Evolutionary conservation across 2,888 invertebrate genomes (phyloP), one percentile per base, ranked within the genome.

Genomic region (Lacanobia wlatinum): DNA sequence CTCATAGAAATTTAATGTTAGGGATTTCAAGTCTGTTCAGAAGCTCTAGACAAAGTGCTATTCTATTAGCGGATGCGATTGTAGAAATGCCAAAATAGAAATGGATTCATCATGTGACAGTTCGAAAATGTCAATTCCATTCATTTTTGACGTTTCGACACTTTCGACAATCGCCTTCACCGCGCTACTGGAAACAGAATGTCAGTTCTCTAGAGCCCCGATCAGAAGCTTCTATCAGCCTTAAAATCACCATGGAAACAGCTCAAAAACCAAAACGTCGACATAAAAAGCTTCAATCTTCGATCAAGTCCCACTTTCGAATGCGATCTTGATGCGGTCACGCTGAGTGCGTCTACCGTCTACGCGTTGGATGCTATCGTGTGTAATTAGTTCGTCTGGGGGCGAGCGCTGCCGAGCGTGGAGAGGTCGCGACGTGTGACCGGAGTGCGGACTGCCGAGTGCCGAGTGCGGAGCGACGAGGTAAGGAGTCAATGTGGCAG

Each of bases 371-470:
- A 87, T 89, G 87, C 84, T 85, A 87, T 86, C 86, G 84, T 77
- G 69, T 65, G 87, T 90, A 92, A 93, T 93, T 92, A 93, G 89
- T 89, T 86, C 88, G 92, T 90, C 92, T 92, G 71, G 82, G 80
- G 84, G 79, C 88, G 88, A 76, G 87, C 59, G 87, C 89, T 72
- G 81, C 84, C 87, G 84, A 87, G 88, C 93, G 91, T 92, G 87
- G 84, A 89, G 87, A 76, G 86, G 87, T 84, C 84, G 84, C 80
- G 76, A 76, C 73, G 70, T 79, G 71, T 80, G 82, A 70, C 75
- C 83, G 64, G 62, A 63, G 59, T 71, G 61, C 53, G 48, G 48
- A 48, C 8, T 48, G 48, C 48, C 18, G 48, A 48, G 48, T 18
- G 43, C 40, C 3, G 43, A 43, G 43, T 40, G 12, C 40, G 28